These are phyloP conservation scores for Pseudococcus jackbeardsleyi DNA, from an alignment of 2,888 invertebrate genomes.

Conservation along the genomic window DNA sequence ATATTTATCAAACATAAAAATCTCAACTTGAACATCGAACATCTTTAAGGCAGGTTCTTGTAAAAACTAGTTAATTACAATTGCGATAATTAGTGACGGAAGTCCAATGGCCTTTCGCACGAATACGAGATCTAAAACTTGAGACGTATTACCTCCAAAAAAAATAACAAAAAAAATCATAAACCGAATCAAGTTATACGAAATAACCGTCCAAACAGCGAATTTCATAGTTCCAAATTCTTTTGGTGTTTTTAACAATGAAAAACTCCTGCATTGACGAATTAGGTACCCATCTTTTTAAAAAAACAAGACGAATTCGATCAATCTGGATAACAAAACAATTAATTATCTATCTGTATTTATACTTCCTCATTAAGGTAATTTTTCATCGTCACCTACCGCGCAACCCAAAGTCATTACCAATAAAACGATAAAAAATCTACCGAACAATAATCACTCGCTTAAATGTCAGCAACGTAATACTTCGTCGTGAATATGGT, in stretches of 20 bases:
- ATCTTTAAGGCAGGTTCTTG: neutral
- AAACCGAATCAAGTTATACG: neutral
- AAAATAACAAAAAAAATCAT: neutral
- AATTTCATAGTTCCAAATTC: neutral
- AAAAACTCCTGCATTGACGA: neutral
- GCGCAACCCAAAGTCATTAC: constrained; percentile 19
- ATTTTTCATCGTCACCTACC: constrained; percentile 28
- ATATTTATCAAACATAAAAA: neutral
- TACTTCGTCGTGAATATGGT: neutral
- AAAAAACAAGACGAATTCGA: neutral
- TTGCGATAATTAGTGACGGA: constrained; percentile 16
- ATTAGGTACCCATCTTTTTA: neutral
- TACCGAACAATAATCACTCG: neutral
- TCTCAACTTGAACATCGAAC: neutral
- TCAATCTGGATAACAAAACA: constrained; percentile 24
- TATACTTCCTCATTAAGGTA: constrained; percentile 15
- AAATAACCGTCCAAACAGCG: neutral
- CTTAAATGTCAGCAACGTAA: neutral
- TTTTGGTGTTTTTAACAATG: neutral
- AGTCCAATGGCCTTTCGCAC: constrained; percentile 33
- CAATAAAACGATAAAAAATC: constrained; percentile 28
- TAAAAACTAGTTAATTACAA: neutral
- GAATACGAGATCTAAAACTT: neutral
- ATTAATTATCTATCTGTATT: neutral
- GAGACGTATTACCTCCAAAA: neutral